phyloP scores from a whole-genome alignment of 2,888 invertebrate species.

The Chaetogeoica ovagalla region DNA sequence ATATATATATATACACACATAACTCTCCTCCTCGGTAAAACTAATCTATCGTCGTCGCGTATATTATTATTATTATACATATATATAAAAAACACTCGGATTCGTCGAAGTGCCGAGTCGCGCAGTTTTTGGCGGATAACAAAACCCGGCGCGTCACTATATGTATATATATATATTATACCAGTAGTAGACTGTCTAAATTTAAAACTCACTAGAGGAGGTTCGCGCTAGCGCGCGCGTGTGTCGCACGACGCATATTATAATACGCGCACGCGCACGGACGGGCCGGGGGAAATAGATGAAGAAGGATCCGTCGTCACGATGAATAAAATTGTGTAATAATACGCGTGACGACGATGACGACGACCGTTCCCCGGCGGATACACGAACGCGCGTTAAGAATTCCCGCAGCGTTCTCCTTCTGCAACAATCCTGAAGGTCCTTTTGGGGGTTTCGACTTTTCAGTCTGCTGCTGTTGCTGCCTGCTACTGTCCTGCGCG shows the following conservation, averaged over 20 bases:
- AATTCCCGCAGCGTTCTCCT: constrained; percentile 48
- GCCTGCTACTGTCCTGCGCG: constrained; percentile 31
- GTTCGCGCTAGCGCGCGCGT: neutral
- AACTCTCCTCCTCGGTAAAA: neutral
- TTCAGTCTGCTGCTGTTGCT: constrained; percentile 34
- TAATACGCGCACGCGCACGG: neutral
- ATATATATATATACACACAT: no score
- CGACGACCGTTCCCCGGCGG: constrained; percentile 39
- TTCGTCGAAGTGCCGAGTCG: neutral
- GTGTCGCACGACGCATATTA: neutral
- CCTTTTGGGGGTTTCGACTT: constrained; percentile 31
- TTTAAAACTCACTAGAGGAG: constrained; percentile 19
- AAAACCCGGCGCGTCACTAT: neutral
- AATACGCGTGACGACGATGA: constrained; percentile 39
- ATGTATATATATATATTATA: no score
- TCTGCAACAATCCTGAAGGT: constrained; percentile 28
- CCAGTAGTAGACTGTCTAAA: constrained; percentile 6
- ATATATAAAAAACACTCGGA: no score
- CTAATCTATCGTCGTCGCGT: neutral
- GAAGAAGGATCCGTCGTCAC: constrained; percentile 17
- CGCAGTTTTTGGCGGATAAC: constrained; percentile 27
- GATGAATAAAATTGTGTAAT: constrained; percentile 49
- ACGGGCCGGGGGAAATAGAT: neutral
- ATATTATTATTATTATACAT: no score
- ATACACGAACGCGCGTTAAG: constrained; percentile 2